phyloP scores from a whole-genome alignment of 1,140 invertebrate species.

The Rhyacophila brunnea region DNA sequence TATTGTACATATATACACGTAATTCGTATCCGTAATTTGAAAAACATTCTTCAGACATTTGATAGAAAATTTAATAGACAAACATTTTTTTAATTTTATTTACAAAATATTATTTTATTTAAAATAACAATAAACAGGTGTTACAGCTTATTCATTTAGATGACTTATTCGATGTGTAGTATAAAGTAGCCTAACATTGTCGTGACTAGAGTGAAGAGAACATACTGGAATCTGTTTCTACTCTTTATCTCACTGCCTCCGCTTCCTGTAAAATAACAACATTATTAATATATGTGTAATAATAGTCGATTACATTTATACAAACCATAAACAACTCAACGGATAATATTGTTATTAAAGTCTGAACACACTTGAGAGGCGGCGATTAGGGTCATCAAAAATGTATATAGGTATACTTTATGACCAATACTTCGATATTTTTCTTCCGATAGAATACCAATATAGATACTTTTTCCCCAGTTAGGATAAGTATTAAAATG shows the following conservation, averaged over 20 bases:
- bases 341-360: too few species aligned
- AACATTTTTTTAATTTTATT: conserved; percentile 32
- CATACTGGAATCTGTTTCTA: background rate
- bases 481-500: too few species aligned
- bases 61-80: conserved; percentile 35
- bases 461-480: too few species aligned
- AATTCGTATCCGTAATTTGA: conserved; percentile 22
- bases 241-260: background rate
- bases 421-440: too few species aligned
- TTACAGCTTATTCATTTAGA: background rate
- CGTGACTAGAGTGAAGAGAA: background rate
- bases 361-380: too few species aligned
- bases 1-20: conserved; percentile 29
- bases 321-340: too few species aligned
- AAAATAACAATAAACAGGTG: conserved; percentile 18
- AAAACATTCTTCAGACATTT: conserved; percentile 28
- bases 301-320: too few species aligned
- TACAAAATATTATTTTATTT: conserved; percentile 29
- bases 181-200: conserved; percentile 5
- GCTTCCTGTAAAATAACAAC: conserved; percentile 8
- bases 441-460: too few species aligned
- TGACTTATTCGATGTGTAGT: conserved; percentile 8
- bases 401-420: too few species aligned
- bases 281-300: conserved; percentile 2
- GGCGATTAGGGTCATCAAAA: too few species aligned